phyloP scores from a whole-genome alignment of 2,113 vertebrate species.

The Syngnathoides biaculeatus region DNA sequence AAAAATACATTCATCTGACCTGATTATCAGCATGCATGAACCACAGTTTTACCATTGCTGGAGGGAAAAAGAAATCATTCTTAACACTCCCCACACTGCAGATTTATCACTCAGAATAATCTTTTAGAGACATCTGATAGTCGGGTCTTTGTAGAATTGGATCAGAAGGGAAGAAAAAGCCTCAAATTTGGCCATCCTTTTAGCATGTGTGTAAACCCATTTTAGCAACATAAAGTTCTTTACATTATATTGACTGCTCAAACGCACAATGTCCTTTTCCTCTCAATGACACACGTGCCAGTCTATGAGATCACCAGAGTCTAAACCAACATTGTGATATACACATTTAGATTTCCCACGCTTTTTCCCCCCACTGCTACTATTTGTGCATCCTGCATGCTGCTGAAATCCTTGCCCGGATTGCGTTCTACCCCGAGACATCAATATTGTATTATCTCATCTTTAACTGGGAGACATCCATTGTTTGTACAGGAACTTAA shows the following conservation, averaged over 20 bases:
- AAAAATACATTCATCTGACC: background rate
- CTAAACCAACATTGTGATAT: conserved; percentile 29
- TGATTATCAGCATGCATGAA: background rate
- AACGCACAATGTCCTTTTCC: background rate
- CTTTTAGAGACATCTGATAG: background rate
- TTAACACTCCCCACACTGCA: too few relatives aligned
- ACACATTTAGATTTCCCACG: conserved; percentile 29
- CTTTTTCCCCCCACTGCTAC: conserved; percentile 22
- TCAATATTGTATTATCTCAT: conserved; percentile 72
- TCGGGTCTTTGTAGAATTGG: too few relatives aligned
- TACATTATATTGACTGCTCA: too few relatives aligned
- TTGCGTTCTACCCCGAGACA: conserved; percentile 61
- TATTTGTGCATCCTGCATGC: conserved; percentile 46
- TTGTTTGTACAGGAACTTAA: conserved; percentile 70
- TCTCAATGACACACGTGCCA: background rate
- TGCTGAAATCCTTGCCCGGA: conserved; percentile 28
- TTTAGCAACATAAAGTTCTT: background rate
- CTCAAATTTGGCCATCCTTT: background rate
- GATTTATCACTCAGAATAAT: too few relatives aligned
- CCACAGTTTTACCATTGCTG: background rate
- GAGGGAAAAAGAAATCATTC: too few relatives aligned
- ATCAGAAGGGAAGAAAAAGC: background rate
- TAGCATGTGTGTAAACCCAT: background rate
- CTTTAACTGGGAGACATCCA: conserved; percentile 67
- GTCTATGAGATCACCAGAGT: conserved; percentile 39